Evolutionary conservation across 2,113 vertebrate genomes (phyloP).

Genomic region (Oreochromis tanganicae): DNA sequence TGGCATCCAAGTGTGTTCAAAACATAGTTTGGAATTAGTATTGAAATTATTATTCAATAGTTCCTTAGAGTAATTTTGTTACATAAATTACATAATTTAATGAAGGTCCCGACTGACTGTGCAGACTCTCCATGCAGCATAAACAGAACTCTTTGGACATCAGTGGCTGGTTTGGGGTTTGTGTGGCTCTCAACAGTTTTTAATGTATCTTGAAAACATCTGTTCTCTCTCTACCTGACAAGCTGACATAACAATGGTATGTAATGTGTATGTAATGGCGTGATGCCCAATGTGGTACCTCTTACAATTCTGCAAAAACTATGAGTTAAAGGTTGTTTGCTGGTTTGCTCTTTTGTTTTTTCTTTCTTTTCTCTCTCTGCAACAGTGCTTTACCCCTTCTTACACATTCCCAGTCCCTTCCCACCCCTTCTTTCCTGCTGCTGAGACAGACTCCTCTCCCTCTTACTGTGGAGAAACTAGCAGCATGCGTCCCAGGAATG

Average conservation of each 20-base stretch:
- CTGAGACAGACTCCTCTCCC: constrained; percentile 10
- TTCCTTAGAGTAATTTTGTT: not conserved
- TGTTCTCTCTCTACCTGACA: not conserved
- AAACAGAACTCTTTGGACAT: not conserved
- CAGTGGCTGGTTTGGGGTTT: not conserved
- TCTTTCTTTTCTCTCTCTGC: not conserved
- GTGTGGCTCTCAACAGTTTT: not conserved
- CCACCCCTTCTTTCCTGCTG: not conserved
- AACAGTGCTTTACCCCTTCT: not conserved
- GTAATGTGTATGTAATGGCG: not conserved
- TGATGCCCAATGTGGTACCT: not conserved
- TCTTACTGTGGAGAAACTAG: constrained; percentile 46
- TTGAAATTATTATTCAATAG: not conserved
- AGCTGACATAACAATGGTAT: not conserved
- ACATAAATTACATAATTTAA: not conserved
- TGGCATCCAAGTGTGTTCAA: not conserved
- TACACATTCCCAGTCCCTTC: not conserved
- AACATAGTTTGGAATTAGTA: not conserved
- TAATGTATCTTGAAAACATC: not conserved
- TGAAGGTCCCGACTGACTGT: not conserved
- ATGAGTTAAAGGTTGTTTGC: not conserved
- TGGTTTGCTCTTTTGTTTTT: not conserved
- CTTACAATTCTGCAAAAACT: not conserved
- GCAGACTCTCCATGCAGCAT: not conserved
- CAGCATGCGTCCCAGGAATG: constrained; percentile 59